Percentiles rank a stretch among this genome's conserved stretches.
These are phyloP conservation scores for Phasia obesa DNA, from an alignment of 2,888 invertebrate species.

Conservation along the genomic window DNA sequence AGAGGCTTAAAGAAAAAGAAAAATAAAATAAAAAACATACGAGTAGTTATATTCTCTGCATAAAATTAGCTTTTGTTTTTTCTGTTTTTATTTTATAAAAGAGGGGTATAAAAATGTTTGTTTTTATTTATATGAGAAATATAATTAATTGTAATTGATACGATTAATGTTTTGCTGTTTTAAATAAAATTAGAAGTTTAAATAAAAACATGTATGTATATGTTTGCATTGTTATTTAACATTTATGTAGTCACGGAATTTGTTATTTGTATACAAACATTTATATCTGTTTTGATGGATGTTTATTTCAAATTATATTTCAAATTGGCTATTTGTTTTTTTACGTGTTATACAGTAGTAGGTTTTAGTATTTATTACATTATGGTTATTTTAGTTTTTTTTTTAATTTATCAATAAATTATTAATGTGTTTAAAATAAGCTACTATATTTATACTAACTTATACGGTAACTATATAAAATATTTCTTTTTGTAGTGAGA, in stretches of 20 bases:
- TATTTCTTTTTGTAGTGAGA: no score
- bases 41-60: not conserved
- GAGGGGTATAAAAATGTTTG: slow-evolving; percentile 31
- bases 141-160: slow-evolving; percentile 69
- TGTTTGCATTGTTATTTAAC: not conserved
- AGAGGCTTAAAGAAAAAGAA: slow-evolving; percentile 74
- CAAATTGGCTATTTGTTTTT: not conserved
- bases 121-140: slow-evolving; percentile 41
- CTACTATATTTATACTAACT: no score
- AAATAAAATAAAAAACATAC: slow-evolving; percentile 27
- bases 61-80: slow-evolving; percentile 25
- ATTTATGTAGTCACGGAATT: slow-evolving; percentile 14
- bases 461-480: no score
- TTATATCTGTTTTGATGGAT: slow-evolving; percentile 30
- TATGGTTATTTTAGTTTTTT: no score
- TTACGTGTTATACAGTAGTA: not conserved
- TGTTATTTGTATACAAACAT: not conserved
- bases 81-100: not conserved
- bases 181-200: slow-evolving; percentile 27
- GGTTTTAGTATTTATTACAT: not conserved
- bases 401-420: no score
- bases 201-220: not conserved
- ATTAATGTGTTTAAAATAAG: no score
- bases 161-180: slow-evolving; percentile 32
- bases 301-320: not conserved